A percentile compares a stretch with the other conserved stretches of the same genome.
Conservation (phyloP, 2,113 vertebrate genomes). For the Australoheros scitulus region DNA sequence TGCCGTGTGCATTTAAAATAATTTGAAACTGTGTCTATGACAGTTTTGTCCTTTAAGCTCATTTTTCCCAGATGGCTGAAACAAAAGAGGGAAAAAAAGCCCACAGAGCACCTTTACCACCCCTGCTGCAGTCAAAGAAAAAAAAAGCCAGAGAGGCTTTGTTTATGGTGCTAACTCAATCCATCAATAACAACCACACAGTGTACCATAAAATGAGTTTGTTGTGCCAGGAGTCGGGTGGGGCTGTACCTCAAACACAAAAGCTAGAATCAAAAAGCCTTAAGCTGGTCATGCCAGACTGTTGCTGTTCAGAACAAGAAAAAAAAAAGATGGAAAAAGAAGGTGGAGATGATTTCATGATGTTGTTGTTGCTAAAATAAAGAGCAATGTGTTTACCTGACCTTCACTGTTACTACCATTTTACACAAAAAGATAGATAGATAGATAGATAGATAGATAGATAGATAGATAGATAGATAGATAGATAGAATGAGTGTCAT, state of each 20-base stretch:
- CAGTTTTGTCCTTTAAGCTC: slow-evolving; percentile 57
- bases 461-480: too few relatives aligned
- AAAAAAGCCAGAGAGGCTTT: slow-evolving; percentile 46
- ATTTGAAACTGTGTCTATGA: slow-evolving; percentile 55
- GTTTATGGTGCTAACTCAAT: slow-evolving; percentile 75
- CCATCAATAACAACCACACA: slow-evolving; percentile 49
- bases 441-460: background rate
- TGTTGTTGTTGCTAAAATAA: slow-evolving; percentile 79
- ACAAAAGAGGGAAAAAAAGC: slow-evolving; percentile 6
- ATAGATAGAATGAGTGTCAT: too few relatives aligned
- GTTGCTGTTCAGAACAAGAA: slow-evolving; percentile 73
- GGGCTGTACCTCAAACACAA: slow-evolving; percentile 74
- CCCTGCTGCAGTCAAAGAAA: slow-evolving; percentile 30
- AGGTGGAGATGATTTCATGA: slow-evolving; percentile 63
- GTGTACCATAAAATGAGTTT: slow-evolving; percentile 54
- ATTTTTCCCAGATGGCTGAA: slow-evolving; percentile 37
- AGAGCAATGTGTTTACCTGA: slow-evolving; percentile 79
- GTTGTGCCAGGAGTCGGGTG: slow-evolving; percentile 51
- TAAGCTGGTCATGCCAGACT: slow-evolving; percentile 79
- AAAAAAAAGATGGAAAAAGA: slow-evolving; percentile 41
- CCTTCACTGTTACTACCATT: slow-evolving; percentile 4
- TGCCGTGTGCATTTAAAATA: slow-evolving; percentile 47
- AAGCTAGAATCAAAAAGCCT: slow-evolving; percentile 79
- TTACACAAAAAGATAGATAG: background rate
- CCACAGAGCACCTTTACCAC: slow-evolving; percentile 45